Evolutionary conservation across 92 coral and sea anemone genomes (phyloP).

Genomic region (Montipora capitata): DNA sequence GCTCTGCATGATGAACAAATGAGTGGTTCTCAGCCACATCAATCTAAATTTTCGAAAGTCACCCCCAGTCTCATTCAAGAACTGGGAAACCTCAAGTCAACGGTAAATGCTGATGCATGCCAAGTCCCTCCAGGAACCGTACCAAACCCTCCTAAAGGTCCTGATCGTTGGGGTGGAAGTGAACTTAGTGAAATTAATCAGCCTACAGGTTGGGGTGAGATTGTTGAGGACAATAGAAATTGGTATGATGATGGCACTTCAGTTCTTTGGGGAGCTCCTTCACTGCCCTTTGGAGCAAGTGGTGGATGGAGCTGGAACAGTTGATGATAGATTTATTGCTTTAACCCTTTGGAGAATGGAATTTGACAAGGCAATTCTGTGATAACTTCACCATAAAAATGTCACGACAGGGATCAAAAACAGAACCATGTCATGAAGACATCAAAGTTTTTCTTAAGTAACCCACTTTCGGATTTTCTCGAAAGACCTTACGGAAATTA

Average conservation of each 20-base stretch:
- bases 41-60: slow-evolving; percentile 32
- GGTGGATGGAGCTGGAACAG: slow-evolving; percentile 62
- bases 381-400: no score
- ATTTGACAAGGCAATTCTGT: no score
- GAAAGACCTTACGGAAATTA: no score
- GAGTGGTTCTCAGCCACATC: neutral
- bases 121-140: slow-evolving; percentile 80
- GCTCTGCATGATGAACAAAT: slow-evolving; percentile 74
- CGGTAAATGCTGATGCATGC: slow-evolving; percentile 79
- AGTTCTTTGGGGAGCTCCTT: slow-evolving; percentile 53
- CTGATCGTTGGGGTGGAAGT: slow-evolving; percentile 88
- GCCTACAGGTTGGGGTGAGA: slow-evolving; percentile 85
- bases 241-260: slow-evolving; percentile 83
- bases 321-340: neutral
- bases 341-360: neutral
- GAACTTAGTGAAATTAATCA: slow-evolving; percentile 63
- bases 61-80: slow-evolving; percentile 86
- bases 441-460: no score
- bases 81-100: slow-evolving; percentile 87
- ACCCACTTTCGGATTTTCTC: no score
- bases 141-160: slow-evolving; percentile 86
- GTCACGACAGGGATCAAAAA: no score
- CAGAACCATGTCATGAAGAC: no score
- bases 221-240: slow-evolving; percentile 44
- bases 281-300: slow-evolving; percentile 18